These are phyloP conservation scores for Nycticryphes semicollaris DNA, from an alignment of 2,113 vertebrate species.

Conservation along the genomic window DNA sequence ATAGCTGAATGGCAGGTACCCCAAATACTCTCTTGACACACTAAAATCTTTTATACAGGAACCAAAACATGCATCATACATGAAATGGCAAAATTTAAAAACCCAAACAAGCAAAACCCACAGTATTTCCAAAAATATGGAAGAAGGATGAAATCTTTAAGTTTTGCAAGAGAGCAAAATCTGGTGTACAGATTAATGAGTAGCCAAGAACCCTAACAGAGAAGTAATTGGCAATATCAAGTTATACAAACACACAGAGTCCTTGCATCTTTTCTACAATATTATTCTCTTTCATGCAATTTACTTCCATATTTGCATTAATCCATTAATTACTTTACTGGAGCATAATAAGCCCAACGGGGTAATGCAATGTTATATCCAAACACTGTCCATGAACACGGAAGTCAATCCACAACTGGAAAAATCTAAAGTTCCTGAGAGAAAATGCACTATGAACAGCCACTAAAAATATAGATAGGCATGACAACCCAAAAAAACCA, in stretches of 20 bases:
- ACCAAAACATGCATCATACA: neutral
- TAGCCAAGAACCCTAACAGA: neutral
- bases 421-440: neutral
- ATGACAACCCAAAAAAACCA: neutral
- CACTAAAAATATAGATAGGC: neutral
- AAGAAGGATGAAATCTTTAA: neutral
- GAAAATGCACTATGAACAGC: neutral
- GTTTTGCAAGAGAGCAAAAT: neutral
- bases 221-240: neutral
- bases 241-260: accelerated
- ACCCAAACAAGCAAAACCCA: neutral
- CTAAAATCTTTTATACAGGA: neutral
- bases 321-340: neutral
- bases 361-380: neutral
- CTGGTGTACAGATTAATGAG: neutral
- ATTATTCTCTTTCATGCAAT: neutral
- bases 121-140: neutral
- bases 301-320: neutral
- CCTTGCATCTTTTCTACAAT: neutral
- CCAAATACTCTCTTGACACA: neutral
- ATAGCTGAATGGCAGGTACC: neutral
- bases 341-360: neutral
- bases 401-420: neutral
- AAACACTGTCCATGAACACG: neutral
- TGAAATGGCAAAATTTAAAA: neutral